Conservation (phyloP, 2,113 vertebrate genomes). For the Mustelus asterias region DNA sequence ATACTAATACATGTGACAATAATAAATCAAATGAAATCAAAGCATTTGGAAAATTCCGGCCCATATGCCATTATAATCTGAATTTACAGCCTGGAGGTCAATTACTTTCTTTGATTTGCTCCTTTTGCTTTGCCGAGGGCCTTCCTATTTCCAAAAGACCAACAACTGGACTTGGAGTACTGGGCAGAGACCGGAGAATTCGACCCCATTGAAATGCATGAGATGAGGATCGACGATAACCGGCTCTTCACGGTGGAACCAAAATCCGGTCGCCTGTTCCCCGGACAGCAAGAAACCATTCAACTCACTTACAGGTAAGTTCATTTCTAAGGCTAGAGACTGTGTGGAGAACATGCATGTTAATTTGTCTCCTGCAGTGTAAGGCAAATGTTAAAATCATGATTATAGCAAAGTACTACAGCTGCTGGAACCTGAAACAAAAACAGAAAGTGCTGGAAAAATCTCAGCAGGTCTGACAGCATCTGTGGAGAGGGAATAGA, state of each 20-base stretch:
- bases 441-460: too few relatives aligned
- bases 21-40: too few relatives aligned
- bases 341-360: background rate
- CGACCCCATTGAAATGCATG: slow-evolving; percentile 61
- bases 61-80: too few relatives aligned
- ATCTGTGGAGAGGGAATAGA: too few relatives aligned
- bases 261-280: slow-evolving; percentile 66
- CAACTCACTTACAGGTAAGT: slow-evolving; percentile 75
- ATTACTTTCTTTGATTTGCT: background rate
- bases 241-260: slow-evolving; percentile 70
- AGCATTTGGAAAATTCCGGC: too few relatives aligned
- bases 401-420: too few relatives aligned
- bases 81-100: background rate
- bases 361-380: background rate
- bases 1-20: too few relatives aligned
- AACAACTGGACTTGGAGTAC: slow-evolving; percentile 71
- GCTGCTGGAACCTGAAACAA: too few relatives aligned
- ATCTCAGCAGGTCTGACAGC: too few relatives aligned
- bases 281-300: slow-evolving; percentile 68
- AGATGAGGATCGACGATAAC: slow-evolving; percentile 76
- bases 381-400: background rate
- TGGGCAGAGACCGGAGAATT: slow-evolving; percentile 74
- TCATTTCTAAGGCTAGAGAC: background rate
- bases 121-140: slow-evolving; percentile 53
- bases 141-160: slow-evolving; percentile 83